Percentiles rank a stretch among this genome's conserved stretches.
These are phyloP conservation scores for Latheticus oryzae DNA, from an alignment of 2,888 invertebrate genomes.

Conservation along the genomic window DNA sequence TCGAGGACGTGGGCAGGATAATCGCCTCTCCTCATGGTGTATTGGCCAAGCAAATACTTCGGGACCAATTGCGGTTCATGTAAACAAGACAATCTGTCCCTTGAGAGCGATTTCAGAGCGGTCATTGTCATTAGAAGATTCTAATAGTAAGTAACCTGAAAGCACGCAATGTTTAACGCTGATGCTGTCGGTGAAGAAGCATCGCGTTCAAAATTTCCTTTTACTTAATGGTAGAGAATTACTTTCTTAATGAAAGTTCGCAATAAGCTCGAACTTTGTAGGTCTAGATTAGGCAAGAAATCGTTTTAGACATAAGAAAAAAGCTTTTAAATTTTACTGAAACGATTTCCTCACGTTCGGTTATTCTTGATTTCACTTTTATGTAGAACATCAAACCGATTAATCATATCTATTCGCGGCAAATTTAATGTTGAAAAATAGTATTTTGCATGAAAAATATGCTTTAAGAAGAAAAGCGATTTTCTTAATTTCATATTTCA, in stretches of 20 bases:
- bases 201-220: constrained; percentile 33
- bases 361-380: constrained; percentile 39
- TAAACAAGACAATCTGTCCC: constrained; percentile 39
- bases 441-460: constrained; percentile 36
- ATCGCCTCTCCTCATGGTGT: constrained; percentile 23
- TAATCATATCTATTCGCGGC: constrained; percentile 41
- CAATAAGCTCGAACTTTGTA: constrained; percentile 2
- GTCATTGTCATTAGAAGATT: constrained; percentile 37
- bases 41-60: constrained; percentile 30
- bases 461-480: constrained; percentile 38
- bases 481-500: constrained; percentile 47
- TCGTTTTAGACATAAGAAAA: not conserved
- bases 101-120: constrained; percentile 33
- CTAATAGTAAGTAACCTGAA: constrained; percentile 37
- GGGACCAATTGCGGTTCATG: constrained; percentile 39
- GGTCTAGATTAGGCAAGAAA: constrained; percentile 6
- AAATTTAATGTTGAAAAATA: constrained; percentile 38
- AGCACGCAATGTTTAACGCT: constrained; percentile 35
- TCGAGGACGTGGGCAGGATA: constrained; percentile 19
- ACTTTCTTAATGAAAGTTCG: constrained; percentile 27
- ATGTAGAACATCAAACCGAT: constrained; percentile 36
- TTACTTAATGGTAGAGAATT: constrained; percentile 26
- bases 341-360: constrained; percentile 10
- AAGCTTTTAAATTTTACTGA: constrained; percentile 21
- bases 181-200: constrained; percentile 37